These are phyloP conservation scores for Ophioninae sp. DNA, from an alignment of 2,888 invertebrate species.

Conservation along the genomic window DNA sequence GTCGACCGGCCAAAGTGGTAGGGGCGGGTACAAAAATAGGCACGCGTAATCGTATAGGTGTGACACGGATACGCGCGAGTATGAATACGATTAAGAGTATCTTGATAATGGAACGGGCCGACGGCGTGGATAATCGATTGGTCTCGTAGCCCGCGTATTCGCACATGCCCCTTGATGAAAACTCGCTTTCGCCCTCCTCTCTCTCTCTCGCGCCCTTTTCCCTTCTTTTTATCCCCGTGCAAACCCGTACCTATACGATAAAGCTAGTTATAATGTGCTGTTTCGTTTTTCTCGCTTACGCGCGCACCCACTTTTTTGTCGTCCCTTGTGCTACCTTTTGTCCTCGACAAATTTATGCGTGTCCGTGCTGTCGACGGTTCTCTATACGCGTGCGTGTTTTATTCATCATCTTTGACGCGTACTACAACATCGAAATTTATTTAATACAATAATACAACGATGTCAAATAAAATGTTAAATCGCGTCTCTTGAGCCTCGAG, in stretches of 20 bases:
- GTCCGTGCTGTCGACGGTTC: conserved; percentile 1
- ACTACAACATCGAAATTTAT: no score
- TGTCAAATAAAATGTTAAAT: no score
- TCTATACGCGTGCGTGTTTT: neutral
- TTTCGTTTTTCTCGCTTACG: conserved; percentile 34
- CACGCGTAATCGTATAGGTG: neutral
- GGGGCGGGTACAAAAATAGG: neutral
- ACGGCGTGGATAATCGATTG: conserved; percentile 76
- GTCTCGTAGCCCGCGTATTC: conserved; percentile 61
- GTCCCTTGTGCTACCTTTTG: conserved; percentile 54
- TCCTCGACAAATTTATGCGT: conserved; percentile 54
- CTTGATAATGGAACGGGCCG: conserved; percentile 73
- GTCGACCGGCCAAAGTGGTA: neutral
- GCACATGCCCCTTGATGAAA: conserved; percentile 65
- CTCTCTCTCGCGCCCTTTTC: conserved; percentile 10
- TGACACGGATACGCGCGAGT: conserved; percentile 53
- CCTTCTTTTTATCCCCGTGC: neutral
- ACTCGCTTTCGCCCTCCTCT: conserved; percentile 36
- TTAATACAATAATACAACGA: no score
- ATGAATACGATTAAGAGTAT: conserved; percentile 76
- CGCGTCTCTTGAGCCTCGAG: neutral
- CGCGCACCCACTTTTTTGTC: conserved; percentile 24
- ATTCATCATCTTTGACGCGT: neutral
- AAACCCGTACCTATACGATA: neutral
- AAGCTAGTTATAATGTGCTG: conserved; percentile 37